Base-by-base conservation (phyloP, 2,888 invertebrate species). In the Pediacus dermestoides region DNA sequence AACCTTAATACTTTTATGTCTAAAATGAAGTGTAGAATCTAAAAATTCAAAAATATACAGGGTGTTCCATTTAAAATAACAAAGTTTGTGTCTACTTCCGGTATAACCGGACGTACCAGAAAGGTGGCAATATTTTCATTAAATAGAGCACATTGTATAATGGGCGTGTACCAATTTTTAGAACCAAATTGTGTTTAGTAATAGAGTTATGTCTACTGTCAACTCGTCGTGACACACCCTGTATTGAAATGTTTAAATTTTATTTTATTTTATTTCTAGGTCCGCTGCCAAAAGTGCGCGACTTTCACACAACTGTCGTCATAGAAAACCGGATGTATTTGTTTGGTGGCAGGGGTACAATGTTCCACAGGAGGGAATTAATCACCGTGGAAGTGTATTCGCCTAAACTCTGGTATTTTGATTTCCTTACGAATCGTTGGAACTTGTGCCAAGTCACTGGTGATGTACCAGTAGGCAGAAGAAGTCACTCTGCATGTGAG, bases 401-500 rank as follows among this genome's bases (percentile, higher is more conserved):
- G 54, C 81, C 85, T 39, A 76, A 82, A 61, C 76, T 91, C 26
- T 81, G 80, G 64, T 85, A 81, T 64, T 73, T 89, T 46, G 85
- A 94, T 68, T 80, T 87, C 41, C 68, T 71, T 37, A 77, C 77
- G 14, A 75, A 78, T 39, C 75, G 73, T 34, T 94, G 93, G 93
- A 70, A 73, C 61, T 73, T 65, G 46, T 80, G 77, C 16, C 70
- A 60, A 46, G 80, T 74, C 41, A 68, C 69, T 27, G 88, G 86
- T 2, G 71, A 74, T 32, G 74, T 77, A 63, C 93, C 93, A 2
- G 73, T 78, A 37, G 91, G 92, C 21, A 73, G 94, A 46, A 75
- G 94, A 30, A 92, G 91, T 66, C 93, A 94, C 72, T 92, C 93
- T 45, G 87, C 91, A 53, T 92, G 90, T 90, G 75, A 78, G 82